A percentile compares a stretch with the other conserved stretches of the same genome.
These are phyloP conservation scores for Balearica regulorum DNA, from an alignment of 2,797 vertebrate genomes.

Conservation along the genomic window DNA sequence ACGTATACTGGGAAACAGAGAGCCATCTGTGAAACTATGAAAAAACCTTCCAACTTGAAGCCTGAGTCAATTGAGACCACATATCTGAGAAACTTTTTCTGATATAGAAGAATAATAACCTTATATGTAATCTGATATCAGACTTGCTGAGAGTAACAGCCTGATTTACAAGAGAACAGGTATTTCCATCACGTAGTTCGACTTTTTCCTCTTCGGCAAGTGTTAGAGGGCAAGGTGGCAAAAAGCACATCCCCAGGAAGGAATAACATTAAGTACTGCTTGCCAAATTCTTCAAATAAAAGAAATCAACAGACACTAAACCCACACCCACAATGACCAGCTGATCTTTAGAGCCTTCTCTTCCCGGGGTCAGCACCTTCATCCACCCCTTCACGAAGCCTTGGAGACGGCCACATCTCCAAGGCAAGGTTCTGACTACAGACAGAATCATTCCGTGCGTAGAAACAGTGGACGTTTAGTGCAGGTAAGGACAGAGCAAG, in stretches of 20 bases:
- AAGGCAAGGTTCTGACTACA: not conserved
- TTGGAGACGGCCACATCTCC: not conserved
- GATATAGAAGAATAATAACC: not conserved
- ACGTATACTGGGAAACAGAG: not conserved
- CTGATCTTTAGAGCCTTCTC: not conserved
- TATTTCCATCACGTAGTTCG: not conserved
- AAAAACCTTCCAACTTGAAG: not conserved
- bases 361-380: not conserved
- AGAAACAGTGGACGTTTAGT: not conserved
- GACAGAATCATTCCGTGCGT: not conserved
- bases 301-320: not conserved
- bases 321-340: not conserved
- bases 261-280: not conserved
- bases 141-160: not conserved
- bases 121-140: not conserved
- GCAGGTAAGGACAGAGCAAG: not conserved
- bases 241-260: not conserved
- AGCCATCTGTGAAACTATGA: not conserved
- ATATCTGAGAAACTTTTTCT: not conserved
- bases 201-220: not conserved
- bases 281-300: not conserved
- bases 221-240: not conserved
- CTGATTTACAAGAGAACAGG: not conserved
- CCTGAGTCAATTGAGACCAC: not conserved
- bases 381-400: not conserved